A percentile compares a stretch with the other conserved stretches of the same genome.
Conservation (phyloP, 2,888 invertebrate species). For the Tromatobia lineatoria region DNA sequence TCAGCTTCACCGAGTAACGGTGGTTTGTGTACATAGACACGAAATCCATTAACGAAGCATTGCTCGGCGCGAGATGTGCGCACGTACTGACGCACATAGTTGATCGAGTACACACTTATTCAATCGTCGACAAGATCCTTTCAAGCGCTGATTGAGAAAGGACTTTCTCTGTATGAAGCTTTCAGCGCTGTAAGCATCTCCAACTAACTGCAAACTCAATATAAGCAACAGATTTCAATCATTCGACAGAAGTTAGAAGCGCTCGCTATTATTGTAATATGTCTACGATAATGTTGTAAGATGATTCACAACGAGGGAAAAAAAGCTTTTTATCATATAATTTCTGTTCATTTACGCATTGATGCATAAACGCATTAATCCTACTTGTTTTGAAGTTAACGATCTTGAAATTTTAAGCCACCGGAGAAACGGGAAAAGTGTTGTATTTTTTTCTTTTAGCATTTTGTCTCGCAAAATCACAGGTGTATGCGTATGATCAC, state of each 20-base stretch:
- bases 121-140: conserved; percentile 20
- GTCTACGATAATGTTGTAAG: too few relatives aligned
- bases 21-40: conserved; percentile 69
- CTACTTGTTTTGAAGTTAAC: too few relatives aligned
- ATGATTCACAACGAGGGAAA: too few relatives aligned
- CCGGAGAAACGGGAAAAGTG: too few relatives aligned
- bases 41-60: conserved; percentile 72
- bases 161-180: background rate
- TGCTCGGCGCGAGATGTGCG: conserved; percentile 20
- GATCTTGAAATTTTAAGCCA: too few relatives aligned
- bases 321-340: too few relatives aligned
- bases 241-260: background rate
- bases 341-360: too few relatives aligned
- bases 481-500: too few relatives aligned
- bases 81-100: conserved; percentile 53
- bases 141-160: conserved; percentile 6
- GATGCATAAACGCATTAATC: too few relatives aligned
- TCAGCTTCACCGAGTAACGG: conserved; percentile 36
- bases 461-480: too few relatives aligned
- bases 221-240: background rate
- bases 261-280: background rate
- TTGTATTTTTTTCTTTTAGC: too few relatives aligned
- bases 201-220: background rate
- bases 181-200: background rate
- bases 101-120: conserved; percentile 10